Conservation (phyloP, 2,113 vertebrate species). For the Sturnira hondurensis region DNA sequence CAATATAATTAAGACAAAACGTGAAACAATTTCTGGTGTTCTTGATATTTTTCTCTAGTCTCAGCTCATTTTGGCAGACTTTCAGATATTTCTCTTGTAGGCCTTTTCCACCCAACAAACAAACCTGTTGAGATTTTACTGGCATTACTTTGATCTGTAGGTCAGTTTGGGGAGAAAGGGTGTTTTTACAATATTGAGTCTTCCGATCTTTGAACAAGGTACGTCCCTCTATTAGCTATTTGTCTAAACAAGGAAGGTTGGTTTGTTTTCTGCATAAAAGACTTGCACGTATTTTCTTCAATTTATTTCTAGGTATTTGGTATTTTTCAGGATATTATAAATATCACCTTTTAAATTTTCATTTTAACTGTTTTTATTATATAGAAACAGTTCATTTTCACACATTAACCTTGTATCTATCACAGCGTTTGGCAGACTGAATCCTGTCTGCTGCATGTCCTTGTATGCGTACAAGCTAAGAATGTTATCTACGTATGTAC, state of each 20-base stretch:
- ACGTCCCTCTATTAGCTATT: background rate
- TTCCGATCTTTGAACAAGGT: background rate
- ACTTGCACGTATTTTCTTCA: background rate
- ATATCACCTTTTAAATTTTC: background rate
- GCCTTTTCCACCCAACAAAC: background rate
- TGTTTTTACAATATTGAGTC: background rate
- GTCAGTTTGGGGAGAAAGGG: background rate
- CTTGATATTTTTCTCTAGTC: background rate
- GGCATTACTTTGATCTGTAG: background rate
- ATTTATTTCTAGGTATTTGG: background rate
- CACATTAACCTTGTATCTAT: background rate
- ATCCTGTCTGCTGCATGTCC: background rate
- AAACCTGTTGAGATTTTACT: background rate
- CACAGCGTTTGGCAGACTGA: background rate
- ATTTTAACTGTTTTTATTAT: background rate
- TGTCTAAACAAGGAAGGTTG: background rate
- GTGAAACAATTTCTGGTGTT: background rate
- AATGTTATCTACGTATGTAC: background rate
- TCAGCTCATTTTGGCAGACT: background rate
- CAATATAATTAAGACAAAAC: background rate
- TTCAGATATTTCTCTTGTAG: background rate
- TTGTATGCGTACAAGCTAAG: background rate
- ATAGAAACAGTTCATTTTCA: background rate
- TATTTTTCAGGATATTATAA: background rate
- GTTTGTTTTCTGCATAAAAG: background rate